These are phyloP conservation scores for Xestia rhomboidea DNA, from an alignment of 2,888 invertebrate genomes.

Conservation along the genomic window DNA sequence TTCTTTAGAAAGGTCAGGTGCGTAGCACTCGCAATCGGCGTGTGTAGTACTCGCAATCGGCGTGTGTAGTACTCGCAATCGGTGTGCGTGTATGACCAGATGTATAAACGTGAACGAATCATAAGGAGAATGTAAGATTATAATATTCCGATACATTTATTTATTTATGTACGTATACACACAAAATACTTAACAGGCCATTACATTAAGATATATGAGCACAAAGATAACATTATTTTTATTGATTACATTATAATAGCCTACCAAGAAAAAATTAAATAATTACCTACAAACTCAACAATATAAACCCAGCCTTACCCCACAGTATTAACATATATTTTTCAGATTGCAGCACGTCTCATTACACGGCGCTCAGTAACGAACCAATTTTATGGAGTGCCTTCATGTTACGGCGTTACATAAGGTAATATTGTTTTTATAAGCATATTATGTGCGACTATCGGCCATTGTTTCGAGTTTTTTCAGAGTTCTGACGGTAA, in stretches of 20 bases:
- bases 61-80: too few species aligned
- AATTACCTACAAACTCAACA: background rate
- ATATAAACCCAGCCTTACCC: constrained; percentile 48
- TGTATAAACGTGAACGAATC: too few species aligned
- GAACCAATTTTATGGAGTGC: constrained; percentile 75
- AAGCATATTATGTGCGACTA: constrained; percentile 12
- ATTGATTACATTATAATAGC: background rate
- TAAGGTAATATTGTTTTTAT: constrained; percentile 35
- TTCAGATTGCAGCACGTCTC: constrained; percentile 68
- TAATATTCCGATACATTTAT: too few species aligned
- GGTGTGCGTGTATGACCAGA: too few species aligned
- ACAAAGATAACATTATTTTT: too few species aligned
- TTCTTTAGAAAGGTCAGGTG: too few species aligned
- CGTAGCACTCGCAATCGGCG: too few species aligned
- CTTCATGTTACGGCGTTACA: constrained; percentile 51
- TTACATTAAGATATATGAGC: too few species aligned
- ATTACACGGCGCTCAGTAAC: constrained; percentile 67
- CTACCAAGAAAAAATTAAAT: background rate
- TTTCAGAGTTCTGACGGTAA: background rate
- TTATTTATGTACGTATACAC: too few species aligned
- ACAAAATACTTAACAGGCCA: too few species aligned
- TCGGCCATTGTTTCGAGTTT: constrained; percentile 17
- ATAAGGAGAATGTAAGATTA: too few species aligned
- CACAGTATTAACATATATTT: constrained; percentile 65
- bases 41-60: too few species aligned